Conservation (phyloP, 2,113 vertebrate species). For the Corapipo altera region DNA sequence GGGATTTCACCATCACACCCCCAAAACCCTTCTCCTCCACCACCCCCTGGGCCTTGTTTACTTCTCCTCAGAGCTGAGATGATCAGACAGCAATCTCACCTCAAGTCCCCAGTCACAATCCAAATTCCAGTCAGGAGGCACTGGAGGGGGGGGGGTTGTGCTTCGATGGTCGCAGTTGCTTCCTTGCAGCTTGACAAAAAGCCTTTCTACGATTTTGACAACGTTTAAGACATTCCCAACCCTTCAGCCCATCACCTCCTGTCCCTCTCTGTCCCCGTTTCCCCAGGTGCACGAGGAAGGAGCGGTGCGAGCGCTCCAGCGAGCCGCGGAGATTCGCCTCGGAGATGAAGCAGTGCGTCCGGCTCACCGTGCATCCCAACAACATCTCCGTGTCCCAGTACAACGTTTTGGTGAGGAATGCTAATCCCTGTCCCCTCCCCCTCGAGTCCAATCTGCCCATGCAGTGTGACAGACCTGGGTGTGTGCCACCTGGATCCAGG, state of each 20-base stretch:
- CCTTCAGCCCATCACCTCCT: neutral
- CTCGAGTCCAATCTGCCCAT: neutral
- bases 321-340: conserved; percentile 93
- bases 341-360: conserved; percentile 95
- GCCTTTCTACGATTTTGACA: too few relatives aligned
- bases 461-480: neutral
- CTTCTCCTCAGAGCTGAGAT: too few relatives aligned
- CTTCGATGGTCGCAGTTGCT: too few relatives aligned
- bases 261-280: neutral
- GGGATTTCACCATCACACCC: too few relatives aligned
- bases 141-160: too few relatives aligned
- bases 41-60: too few relatives aligned
- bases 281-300: conserved; percentile 93
- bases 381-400: conserved; percentile 99
- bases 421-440: neutral
- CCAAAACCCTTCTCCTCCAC: too few relatives aligned
- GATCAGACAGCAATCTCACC: too few relatives aligned
- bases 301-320: conserved; percentile 89
- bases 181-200: too few relatives aligned
- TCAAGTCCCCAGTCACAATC: too few relatives aligned
- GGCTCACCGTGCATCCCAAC: conserved; percentile 93
- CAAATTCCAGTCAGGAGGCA: too few relatives aligned
- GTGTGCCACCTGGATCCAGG: neutral
- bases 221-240: too few relatives aligned
- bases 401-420: conserved; percentile 89